Evolutionary conservation across 2,797 vertebrate species (phyloP), one percentile per base, ranked within the genome.

Genomic region (Gallirallus australis): DNA sequence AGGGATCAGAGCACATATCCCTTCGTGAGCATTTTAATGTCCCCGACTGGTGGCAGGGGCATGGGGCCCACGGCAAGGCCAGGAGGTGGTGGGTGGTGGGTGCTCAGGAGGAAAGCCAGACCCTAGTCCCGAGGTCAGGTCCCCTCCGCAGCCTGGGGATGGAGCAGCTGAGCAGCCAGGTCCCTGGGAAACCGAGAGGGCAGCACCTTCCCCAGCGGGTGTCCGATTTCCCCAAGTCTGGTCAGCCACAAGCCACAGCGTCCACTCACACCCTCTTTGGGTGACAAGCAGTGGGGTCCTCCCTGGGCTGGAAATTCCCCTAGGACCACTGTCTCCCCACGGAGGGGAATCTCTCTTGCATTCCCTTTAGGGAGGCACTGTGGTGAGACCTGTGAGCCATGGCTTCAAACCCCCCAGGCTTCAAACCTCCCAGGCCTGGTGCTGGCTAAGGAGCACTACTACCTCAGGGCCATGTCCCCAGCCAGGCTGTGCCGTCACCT

Each of bases 31-130:
- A 5, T 59, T 37, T 60, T 79, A 96, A 86, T 27, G 10, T 50
- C 93, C 86, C 69, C 7, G 11, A 92, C 82, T 63, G 64, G 37
- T 18, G 11, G 73, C 42, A 12, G 6, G 50, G 86, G 48, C 35
- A 15, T 14, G 4, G 80, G 50, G 63, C 64, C 57, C 42, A 5
- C 3, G 1, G 39, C 0, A 0, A 91, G 37, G 60, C 84, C n/a
- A 3, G 94, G 89, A 88, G 16, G 56, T 9, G 3, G 73, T 7
- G 54, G 86, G 66, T 50, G 30, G 69, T 63, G 59, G 89, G 73
- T 31, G 81, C 72, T 71, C 54, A 5, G 3, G 37, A 86, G 65
- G 77, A 78, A 95, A 95, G 94, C 76, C 94, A 95, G 87, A 92
- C 37, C 77, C 56, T 78, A 5, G 0, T 4, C 48, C 64, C 4